A percentile compares a stretch with the other conserved stretches of the same genome.
Evolutionary conservation across 1,140 invertebrate genomes (phyloP).

Genomic region (Zaprionus africanus): DNA sequence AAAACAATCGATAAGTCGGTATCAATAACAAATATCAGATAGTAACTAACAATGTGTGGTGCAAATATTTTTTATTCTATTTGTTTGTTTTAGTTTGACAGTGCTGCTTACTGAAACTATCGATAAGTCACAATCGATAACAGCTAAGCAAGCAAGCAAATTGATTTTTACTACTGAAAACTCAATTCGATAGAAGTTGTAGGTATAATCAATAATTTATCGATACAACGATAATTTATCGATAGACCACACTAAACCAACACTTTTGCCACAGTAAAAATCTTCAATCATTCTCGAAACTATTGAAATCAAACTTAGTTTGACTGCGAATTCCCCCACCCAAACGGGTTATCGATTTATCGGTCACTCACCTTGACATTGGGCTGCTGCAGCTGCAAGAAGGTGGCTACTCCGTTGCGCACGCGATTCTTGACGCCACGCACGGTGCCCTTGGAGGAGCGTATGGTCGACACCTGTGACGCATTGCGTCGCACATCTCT

Average conservation of each 20-base stretch:
- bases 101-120: no score
- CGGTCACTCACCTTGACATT: constrained; percentile 88
- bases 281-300: no score
- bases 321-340: no score
- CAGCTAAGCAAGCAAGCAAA: neutral
- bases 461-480: constrained; percentile 88
- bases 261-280: neutral
- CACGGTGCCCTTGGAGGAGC: constrained; percentile 95
- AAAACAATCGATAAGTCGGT: neutral
- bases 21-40: no score
- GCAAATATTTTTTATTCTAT: no score
- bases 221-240: neutral
- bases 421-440: constrained; percentile 97
- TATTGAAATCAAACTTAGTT: neutral
- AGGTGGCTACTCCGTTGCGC: constrained; percentile 96
- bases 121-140: neutral
- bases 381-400: constrained; percentile 91
- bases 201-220: neutral
- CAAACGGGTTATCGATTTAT: neutral
- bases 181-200: neutral
- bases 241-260: neutral
- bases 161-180: no score
- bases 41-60: no score
- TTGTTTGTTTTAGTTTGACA: no score
- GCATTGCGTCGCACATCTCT: constrained; percentile 89